Evolutionary conservation across 1,140 invertebrate species (phyloP).

Genomic region (Proales similis): DNA sequence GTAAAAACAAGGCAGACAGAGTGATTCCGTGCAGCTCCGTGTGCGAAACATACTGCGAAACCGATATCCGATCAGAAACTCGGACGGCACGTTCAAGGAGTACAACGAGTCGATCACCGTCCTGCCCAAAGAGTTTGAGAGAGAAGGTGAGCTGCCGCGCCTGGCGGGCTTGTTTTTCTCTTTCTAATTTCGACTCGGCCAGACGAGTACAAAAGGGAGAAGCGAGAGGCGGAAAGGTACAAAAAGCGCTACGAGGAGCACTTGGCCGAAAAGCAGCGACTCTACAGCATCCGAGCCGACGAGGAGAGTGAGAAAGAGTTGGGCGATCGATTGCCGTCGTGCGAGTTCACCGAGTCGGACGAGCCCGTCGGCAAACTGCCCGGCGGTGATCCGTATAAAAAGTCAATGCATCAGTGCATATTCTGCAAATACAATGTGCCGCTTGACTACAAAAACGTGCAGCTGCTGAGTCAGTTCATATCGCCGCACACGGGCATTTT

Average conservation of each 20-base stretch:
- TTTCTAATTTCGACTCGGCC: too few species aligned
- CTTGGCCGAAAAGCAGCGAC: neutral
- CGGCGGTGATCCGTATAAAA: constrained; percentile 17
- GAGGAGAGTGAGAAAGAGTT: neutral
- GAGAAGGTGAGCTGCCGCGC: neutral
- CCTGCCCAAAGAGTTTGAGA: constrained; percentile 18
- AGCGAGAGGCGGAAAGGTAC: neutral
- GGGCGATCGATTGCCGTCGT: neutral
- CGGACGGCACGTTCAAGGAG: constrained; percentile 28
- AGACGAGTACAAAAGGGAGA: constrained; percentile 29
- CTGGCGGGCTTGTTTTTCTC: neutral
- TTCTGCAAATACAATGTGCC: constrained; percentile 30
- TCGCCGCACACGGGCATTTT: constrained; percentile 38
- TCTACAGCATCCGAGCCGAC: constrained; percentile 12
- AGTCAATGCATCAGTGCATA: constrained; percentile 25
- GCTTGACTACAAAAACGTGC: constrained; percentile 31
- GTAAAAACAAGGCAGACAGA: too few species aligned
- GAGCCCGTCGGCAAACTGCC: neutral
- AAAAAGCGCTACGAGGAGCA: constrained; percentile 23
- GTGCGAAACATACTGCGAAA: constrained; percentile 16
- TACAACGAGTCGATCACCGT: constrained; percentile 30
- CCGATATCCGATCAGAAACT: constrained; percentile 12
- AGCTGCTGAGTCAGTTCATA: constrained; percentile 34
- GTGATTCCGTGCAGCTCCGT: too few species aligned
- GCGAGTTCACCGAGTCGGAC: neutral